phyloP scores from a whole-genome alignment of 2,113 vertebrate species.

The Gobio gobio region DNA sequence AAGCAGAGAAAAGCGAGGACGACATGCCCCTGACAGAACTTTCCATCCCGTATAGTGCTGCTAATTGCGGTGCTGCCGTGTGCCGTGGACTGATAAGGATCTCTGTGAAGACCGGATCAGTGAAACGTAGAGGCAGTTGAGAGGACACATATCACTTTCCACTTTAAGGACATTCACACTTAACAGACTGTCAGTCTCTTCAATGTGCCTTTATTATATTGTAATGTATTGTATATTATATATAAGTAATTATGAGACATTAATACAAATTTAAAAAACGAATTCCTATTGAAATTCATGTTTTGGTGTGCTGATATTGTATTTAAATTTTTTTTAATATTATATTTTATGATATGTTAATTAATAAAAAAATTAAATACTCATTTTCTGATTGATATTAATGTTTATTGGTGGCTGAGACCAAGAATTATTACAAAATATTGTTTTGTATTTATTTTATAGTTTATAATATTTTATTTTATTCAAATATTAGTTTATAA shows the following conservation, averaged over 20 bases:
- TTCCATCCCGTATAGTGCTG: conserved; percentile 52
- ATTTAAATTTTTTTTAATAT: neutral
- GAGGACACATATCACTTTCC: conserved; percentile 39
- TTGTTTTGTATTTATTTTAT: neutral
- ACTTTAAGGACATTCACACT: neutral
- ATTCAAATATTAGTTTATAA: neutral
- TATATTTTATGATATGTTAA: neutral
- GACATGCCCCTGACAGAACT: conserved; percentile 50
- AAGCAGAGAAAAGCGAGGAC: conserved; percentile 21
- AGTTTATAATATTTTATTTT: neutral
- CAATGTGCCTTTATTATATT: neutral
- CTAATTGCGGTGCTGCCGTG: conserved; percentile 42
- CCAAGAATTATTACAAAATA: neutral
- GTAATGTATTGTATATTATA: neutral
- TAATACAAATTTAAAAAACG: neutral
- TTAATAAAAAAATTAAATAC: neutral
- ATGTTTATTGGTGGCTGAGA: neutral
- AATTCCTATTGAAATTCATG: neutral
- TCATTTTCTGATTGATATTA: neutral
- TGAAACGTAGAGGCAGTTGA: conserved; percentile 39
- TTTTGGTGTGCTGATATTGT: neutral
- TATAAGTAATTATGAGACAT: neutral
- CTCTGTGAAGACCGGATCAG: conserved; percentile 52
- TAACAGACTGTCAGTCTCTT: conserved; percentile 17
- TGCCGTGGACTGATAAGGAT: conserved; percentile 51